Percentiles rank a stretch among this genome's conserved stretches.
phyloP scores from a whole-genome alignment of 2,888 invertebrate species.

The Leucophenga maculata region DNA sequence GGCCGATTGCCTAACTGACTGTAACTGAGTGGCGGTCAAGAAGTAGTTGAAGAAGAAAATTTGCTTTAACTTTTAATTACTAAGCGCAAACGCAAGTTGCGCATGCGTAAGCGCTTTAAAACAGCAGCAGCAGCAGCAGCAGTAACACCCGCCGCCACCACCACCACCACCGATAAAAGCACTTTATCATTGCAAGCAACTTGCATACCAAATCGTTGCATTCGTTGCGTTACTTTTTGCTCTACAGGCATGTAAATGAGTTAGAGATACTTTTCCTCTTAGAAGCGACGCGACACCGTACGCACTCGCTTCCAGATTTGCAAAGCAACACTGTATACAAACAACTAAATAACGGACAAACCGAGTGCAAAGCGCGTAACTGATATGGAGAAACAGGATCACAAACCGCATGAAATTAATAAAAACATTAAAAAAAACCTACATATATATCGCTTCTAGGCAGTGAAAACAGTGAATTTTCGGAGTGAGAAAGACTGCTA shows the following conservation, averaged over 20 bases:
- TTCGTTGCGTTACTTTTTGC: background rate
- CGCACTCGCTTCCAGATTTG: background rate
- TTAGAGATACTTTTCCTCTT: background rate
- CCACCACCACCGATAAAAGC: background rate
- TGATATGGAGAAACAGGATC: conserved; percentile 12
- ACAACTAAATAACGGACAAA: conserved; percentile 1
- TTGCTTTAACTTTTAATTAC: conserved; percentile 20
- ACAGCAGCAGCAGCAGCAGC: background rate
- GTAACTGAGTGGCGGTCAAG: background rate
- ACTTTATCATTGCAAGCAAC: conserved; percentile 19
- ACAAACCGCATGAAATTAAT: conserved; percentile 16
- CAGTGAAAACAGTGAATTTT: background rate
- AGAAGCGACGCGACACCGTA: background rate
- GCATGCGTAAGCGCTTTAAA: conserved; percentile 22
- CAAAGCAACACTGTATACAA: background rate
- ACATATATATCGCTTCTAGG: background rate
- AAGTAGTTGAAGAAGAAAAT: background rate
- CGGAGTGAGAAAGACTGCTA: no score
- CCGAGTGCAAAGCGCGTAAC: background rate
- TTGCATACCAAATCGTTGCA: conserved; percentile 22
- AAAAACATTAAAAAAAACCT: conserved; percentile 16
- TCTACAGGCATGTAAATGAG: conserved; percentile 15
- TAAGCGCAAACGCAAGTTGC: background rate
- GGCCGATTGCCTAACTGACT: conserved; percentile 2
- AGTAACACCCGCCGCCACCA: background rate